phyloP scores from a whole-genome alignment of 2,797 vertebrate genomes.

The Vireo griseus region DNA sequence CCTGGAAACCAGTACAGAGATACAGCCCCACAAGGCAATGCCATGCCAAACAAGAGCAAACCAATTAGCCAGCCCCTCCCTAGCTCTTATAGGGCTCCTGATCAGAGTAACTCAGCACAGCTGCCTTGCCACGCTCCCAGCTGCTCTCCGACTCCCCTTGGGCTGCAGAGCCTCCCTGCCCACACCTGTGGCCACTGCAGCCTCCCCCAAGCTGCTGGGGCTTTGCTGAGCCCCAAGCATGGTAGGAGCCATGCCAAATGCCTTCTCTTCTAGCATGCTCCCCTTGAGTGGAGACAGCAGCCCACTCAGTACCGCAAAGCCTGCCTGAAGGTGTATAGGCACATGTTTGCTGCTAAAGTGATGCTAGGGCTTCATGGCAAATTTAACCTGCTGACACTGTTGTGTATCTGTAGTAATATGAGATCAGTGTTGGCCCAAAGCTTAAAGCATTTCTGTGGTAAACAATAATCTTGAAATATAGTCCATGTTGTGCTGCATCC shows the following conservation, averaged over 20 bases:
- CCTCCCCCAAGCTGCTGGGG: accelerated
- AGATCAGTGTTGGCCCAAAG: not conserved
- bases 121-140: not conserved
- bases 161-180: not conserved
- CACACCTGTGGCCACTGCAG: accelerated
- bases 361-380: not conserved
- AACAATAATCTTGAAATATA: not conserved
- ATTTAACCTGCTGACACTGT: not conserved
- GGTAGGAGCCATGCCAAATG: accelerated
- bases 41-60: accelerated
- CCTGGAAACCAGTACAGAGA: not conserved
- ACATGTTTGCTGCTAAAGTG: not conserved
- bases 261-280: not conserved
- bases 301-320: not conserved
- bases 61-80: accelerated
- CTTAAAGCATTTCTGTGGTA: not conserved
- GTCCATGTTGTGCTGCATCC: not conserved
- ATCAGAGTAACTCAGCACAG: not conserved
- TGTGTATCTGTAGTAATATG: not conserved
- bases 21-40: accelerated
- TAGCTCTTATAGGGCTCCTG: not conserved
- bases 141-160: accelerated
- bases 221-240: not conserved
- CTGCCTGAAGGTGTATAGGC: not conserved
- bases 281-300: accelerated